These are phyloP conservation scores for Archivesica marissinica DNA, from an alignment of 1,140 invertebrate genomes.

Conservation along the genomic window DNA sequence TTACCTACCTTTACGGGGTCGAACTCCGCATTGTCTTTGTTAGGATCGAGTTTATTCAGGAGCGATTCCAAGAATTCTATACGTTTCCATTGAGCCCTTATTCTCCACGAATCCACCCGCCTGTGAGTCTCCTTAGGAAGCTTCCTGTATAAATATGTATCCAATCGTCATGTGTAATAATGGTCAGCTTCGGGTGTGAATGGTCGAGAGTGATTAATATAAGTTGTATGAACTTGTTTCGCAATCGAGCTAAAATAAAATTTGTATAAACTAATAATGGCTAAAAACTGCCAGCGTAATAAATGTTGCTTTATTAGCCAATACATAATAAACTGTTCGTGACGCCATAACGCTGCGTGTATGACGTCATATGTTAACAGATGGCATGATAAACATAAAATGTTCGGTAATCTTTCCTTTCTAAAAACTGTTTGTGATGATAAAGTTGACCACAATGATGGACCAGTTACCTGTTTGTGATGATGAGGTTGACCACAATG, in stretches of 20 bases:
- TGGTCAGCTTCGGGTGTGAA: neutral
- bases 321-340: neutral
- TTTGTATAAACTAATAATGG: neutral
- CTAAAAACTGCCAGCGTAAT: neutral
- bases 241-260: neutral
- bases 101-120: neutral
- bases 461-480: too few relatives aligned
- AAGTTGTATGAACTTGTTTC: neutral
- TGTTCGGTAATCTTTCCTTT: too few relatives aligned
- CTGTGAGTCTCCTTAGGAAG: constrained; percentile 15
- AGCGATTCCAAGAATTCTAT: constrained; percentile 60
- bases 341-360: too few relatives aligned
- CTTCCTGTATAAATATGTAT: constrained; percentile 28
- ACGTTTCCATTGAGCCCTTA: constrained; percentile 54
- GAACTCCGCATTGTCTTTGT: neutral
- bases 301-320: neutral
- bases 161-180: neutral
- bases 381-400: too few relatives aligned
- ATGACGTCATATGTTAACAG: too few relatives aligned
- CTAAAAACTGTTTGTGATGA: too few relatives aligned
- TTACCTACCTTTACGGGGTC: constrained; percentile 20
- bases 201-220: neutral
- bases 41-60: constrained; percentile 37
- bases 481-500: too few relatives aligned
- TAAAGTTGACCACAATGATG: too few relatives aligned